Base-by-base conservation (phyloP, 2,113 vertebrate species). In the Corydoras maculifer region DNA sequence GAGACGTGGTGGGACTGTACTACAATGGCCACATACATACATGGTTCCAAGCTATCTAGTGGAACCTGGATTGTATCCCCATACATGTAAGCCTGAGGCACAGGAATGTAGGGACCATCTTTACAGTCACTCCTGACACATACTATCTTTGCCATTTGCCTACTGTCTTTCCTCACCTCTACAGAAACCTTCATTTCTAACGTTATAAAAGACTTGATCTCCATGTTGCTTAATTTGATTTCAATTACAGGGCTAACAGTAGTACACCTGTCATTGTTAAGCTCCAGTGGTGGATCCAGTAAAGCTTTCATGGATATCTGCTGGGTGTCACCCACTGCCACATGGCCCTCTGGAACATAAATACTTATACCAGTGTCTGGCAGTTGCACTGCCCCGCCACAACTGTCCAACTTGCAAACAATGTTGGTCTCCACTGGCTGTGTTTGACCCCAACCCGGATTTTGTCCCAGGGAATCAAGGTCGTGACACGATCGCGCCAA, bases 371-470 rank as follows among this genome's bases (percentile, higher is more conserved):
- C 82, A 1, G 94, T 97, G 83, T 99, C 97, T 0, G 96, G 96
- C 9, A 99, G 93, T 84, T 96, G 94, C 54, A 98, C 91, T 0
- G 93, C 89, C 1, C 96, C 96, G 2, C 97, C 97, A 0, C 85
- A 91, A 58, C 90, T 90, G 70, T 97, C 95, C 83, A 99, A 83
- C 76, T 89, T 92, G 81, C 95, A 98, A 51, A 94, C 94, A 0
- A 95, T 93, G 77, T 92, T 94, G 0, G 94, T 97, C 83, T 99
- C 97, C 78, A 97, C 91, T 0, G 96, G 95, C 61, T 99, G 97
- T 0, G 97, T 99, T 89, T 99, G 97, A 31, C 97, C 97, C 97
- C 96, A 99, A 1, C 97, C 97, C 0, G 93, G 97, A 79, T 87
- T 98, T 65, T 97, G 95, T 29, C 96, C 97, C 0, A 98, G 83